phyloP scores from a whole-genome alignment of 2,888 invertebrate genomes.

The Drosophila melanocephala region DNA sequence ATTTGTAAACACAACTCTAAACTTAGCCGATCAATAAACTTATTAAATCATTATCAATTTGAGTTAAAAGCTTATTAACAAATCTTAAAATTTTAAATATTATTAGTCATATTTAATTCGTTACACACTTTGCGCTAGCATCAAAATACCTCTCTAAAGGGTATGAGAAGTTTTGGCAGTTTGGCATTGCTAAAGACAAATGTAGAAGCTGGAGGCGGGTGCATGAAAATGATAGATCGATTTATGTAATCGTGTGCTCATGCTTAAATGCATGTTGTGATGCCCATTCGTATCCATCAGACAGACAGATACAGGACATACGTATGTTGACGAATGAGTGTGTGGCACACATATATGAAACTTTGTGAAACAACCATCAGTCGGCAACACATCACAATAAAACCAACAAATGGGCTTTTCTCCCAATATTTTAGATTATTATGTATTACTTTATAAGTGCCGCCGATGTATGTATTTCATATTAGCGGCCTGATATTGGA shows the following conservation, averaged over 20 bases:
- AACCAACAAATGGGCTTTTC: neutral
- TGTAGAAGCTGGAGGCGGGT: conserved; percentile 6
- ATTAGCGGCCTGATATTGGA: neutral
- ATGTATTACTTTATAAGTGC: neutral
- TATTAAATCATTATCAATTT: neutral
- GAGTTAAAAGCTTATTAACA: neutral
- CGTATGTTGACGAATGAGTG: neutral
- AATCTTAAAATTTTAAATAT: neutral
- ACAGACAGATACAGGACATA: conserved; percentile 11
- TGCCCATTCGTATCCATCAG: conserved; percentile 52
- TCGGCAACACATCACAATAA: neutral
- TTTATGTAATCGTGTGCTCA: conserved; percentile 37
- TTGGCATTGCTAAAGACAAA: conserved; percentile 14
- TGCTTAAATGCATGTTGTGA: conserved; percentile 33
- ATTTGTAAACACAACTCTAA: neutral
- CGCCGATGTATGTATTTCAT: conserved; percentile 4
- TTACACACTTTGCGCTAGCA: neutral
- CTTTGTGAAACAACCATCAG: neutral
- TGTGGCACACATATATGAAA: neutral
- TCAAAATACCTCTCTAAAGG: neutral
- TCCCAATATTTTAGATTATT: neutral
- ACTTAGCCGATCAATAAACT: neutral
- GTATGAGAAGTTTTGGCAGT: conserved; percentile 8
- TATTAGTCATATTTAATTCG: neutral
- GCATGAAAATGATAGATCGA: conserved; percentile 52